Percentiles rank a stretch among this genome's conserved stretches.
phyloP scores from a whole-genome alignment of 2,888 invertebrate species.

The Tiliacea aurago region DNA sequence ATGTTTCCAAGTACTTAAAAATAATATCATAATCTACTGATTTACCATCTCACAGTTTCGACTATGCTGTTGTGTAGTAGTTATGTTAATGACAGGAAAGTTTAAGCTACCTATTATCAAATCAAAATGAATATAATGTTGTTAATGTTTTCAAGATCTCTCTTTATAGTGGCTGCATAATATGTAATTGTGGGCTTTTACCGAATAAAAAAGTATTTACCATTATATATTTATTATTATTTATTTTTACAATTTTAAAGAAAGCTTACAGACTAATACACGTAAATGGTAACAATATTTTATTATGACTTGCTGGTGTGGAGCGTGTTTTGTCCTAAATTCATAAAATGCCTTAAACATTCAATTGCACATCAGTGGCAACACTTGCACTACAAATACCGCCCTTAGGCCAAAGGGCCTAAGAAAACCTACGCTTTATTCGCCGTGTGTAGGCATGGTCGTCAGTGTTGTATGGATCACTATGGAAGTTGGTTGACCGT shows the following conservation, averaged over 20 bases:
- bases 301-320: not conserved
- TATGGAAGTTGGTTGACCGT: too few relatives aligned
- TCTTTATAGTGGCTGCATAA: not conserved
- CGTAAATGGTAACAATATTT: conserved; percentile 7
- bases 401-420: too few relatives aligned
- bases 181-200: not conserved
- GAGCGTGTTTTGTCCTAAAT: not conserved
- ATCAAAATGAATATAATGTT: not conserved
- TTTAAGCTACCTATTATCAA: not conserved
- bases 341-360: not conserved
- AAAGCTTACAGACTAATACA: too few relatives aligned
- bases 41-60: not conserved
- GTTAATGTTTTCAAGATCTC: conserved; percentile 14
- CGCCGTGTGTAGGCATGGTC: too few relatives aligned
- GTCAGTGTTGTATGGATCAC: too few relatives aligned
- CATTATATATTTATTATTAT: too few relatives aligned
- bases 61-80: not conserved
- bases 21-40: not conserved
- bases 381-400: too few relatives aligned
- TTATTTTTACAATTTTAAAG: too few relatives aligned
- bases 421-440: too few relatives aligned
- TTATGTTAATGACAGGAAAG: not conserved
- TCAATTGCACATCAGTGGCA: too few relatives aligned
- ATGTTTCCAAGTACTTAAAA: not conserved
- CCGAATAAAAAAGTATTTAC: not conserved